Conservation (phyloP, 2,113 vertebrate genomes). For the Rhizomys pruinosus region DNA sequence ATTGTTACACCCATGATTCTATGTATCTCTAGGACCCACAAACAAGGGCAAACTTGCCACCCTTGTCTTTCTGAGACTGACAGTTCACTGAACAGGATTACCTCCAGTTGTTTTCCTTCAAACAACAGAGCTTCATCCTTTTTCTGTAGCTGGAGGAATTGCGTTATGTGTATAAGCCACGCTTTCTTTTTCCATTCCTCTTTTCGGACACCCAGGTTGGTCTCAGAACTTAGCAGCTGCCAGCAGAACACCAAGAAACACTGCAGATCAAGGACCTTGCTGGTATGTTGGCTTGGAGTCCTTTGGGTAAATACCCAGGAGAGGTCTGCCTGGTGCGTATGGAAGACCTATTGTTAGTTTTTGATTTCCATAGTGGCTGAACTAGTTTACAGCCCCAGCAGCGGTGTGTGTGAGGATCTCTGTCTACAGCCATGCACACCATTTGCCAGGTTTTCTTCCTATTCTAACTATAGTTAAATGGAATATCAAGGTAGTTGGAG, state of each 20-base stretch:
- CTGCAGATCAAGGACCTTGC: not conserved
- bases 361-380: not conserved
- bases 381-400: not conserved
- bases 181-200: not conserved
- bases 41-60: not conserved
- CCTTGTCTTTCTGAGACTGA: not conserved
- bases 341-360: not conserved
- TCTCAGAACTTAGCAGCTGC: not conserved
- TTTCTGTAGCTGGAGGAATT: not conserved
- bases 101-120: not conserved
- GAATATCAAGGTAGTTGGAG: not conserved
- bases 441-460: not conserved
- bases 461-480: not conserved
- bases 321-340: not conserved
- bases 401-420: not conserved
- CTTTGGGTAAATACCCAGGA: slow-evolving; percentile 1
- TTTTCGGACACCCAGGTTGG: not conserved
- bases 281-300: not conserved
- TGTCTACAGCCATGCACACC: not conserved
- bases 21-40: not conserved
- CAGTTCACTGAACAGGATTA: not conserved
- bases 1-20: not conserved
- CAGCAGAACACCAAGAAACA: fast-evolving
- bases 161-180: not conserved
- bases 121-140: not conserved